phyloP scores from a whole-genome alignment of 2,113 vertebrate species.

The Archocentrus centrarchus region DNA sequence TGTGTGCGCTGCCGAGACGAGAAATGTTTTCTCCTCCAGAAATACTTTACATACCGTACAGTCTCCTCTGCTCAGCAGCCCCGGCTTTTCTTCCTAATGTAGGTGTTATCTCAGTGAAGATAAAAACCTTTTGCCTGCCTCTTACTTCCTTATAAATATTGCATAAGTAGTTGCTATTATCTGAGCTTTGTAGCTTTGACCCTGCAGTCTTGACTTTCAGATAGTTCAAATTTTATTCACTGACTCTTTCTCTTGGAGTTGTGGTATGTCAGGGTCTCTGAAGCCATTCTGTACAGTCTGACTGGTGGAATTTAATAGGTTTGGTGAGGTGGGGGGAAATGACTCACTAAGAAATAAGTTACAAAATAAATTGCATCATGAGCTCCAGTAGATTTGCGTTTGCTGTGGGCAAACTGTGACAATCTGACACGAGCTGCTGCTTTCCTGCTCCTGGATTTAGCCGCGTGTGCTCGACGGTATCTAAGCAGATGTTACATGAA shows the following conservation, averaged over 20 bases:
- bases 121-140: slow-evolving; percentile 2
- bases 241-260: not conserved
- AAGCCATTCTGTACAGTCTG: not conserved
- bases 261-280: not conserved
- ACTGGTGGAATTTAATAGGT: not conserved
- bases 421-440: too few species aligned
- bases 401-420: not conserved
- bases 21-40: not conserved
- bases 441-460: not conserved
- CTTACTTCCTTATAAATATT: slow-evolving; percentile 24
- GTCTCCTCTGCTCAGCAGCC: not conserved
- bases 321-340: not conserved
- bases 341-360: not conserved
- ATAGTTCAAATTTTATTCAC: not conserved
- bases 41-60: slow-evolving; percentile 1
- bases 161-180: slow-evolving; percentile 8
- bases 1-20: not conserved
- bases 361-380: not conserved
- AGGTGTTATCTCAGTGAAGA: slow-evolving; percentile 9
- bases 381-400: not conserved
- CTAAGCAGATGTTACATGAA: not conserved
- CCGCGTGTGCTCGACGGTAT: not conserved
- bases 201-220: not conserved
- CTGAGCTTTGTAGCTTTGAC: slow-evolving; percentile 9
- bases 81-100: not conserved